Percentiles rank a stretch among this genome's conserved stretches.
Evolutionary conservation across 30 jellyfish, hydroid and myxozoan species (phyloP).

Genomic region (Aurelia coerulea): DNA sequence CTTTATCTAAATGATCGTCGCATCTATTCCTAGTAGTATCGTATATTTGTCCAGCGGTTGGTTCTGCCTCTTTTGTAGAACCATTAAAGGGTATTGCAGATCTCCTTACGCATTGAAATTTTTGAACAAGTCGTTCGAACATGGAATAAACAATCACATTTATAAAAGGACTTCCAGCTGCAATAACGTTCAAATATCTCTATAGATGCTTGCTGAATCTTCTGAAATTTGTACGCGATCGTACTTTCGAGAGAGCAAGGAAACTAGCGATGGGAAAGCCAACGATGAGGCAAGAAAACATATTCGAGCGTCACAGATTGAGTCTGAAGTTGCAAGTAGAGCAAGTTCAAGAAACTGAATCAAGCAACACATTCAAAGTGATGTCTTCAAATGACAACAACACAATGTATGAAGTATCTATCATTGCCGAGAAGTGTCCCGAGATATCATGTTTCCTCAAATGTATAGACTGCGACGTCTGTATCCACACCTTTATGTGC

Average conservation of each 20-base stretch:
- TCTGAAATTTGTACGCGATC: not conserved
- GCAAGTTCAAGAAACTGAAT: not conserved
- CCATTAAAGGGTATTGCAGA: no score
- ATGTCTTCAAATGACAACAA: not conserved
- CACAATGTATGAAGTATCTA: not conserved
- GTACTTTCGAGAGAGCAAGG: not conserved
- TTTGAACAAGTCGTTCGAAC: no score
- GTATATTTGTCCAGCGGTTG: no score
- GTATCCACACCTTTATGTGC: constrained; percentile 14
- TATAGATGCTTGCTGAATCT: not conserved
- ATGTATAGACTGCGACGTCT: constrained; percentile 1
- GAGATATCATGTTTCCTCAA: not conserved
- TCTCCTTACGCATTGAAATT: no score
- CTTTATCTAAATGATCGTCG: no score
- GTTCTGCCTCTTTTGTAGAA: no score
- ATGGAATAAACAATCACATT: no score
- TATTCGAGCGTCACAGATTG: not conserved
- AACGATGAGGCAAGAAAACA: constrained; percentile 1
- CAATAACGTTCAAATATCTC: no score
- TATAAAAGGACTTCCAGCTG: no score
- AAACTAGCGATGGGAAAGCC: not conserved
- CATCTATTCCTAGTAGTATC: no score
- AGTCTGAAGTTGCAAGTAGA: not conserved
- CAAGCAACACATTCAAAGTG: not conserved
- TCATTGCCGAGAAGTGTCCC: not conserved